Evolutionary conservation across 2,797 vertebrate species (phyloP).

Genomic region (Zenarchopterus dispar): DNA sequence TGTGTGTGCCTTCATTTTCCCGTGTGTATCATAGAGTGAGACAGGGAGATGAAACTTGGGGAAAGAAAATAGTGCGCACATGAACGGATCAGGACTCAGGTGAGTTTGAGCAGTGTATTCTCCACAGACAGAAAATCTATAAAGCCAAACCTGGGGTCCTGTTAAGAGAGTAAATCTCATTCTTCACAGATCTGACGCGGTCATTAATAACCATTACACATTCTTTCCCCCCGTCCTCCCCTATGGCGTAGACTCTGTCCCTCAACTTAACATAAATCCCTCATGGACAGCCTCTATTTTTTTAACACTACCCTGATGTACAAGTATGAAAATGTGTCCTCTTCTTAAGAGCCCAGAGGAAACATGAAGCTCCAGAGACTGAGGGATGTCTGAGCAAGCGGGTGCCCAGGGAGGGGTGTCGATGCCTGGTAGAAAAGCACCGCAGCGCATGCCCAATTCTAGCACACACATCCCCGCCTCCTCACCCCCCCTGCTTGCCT

Average conservation of each 20-base stretch:
- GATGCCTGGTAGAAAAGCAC: conserved; percentile 58
- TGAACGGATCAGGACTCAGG: conserved; percentile 57
- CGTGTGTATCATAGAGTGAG: conserved; percentile 19
- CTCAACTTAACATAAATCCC: conserved; percentile 71
- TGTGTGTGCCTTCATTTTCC: conserved; percentile 9
- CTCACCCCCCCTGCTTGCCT: conserved; percentile 14
- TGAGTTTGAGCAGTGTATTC: conserved; percentile 66
- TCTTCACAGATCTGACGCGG: conserved; percentile 77
- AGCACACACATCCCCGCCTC: too few species aligned
- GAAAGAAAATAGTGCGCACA: conserved; percentile 15
- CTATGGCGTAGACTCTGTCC: conserved; percentile 63
- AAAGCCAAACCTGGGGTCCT: conserved; percentile 72
- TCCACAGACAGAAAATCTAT: conserved; percentile 76
- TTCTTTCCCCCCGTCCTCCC: conserved; percentile 49
- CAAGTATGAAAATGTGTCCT: conserved; percentile 62
- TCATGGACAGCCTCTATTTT: conserved; percentile 63
- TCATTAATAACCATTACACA: conserved; percentile 80
- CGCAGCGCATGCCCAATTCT: conserved; percentile 8
- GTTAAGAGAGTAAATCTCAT: conserved; percentile 79
- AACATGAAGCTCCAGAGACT: conserved; percentile 69
- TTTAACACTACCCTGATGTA: conserved; percentile 49
- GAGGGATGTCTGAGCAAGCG: conserved; percentile 47
- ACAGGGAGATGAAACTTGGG: conserved; percentile 36
- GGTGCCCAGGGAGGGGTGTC: conserved; percentile 61
- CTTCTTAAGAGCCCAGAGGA: conserved; percentile 58